Base-by-base conservation (phyloP, 2,797 vertebrate species). In the Saxicola maurus region DNA sequence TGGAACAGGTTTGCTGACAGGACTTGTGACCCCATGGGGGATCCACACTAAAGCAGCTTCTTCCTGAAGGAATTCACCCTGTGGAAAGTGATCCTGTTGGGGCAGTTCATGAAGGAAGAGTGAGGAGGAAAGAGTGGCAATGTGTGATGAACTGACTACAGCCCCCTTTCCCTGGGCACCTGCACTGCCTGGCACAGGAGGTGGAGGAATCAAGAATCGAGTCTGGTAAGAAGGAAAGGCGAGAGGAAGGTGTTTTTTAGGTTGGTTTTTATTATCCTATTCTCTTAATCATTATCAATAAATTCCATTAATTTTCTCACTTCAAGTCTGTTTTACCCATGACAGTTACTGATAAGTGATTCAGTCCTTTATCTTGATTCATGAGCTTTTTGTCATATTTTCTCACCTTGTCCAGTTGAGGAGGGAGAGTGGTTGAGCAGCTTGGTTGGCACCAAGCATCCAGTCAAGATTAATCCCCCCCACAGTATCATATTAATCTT, bases 131-230 rank as follows among this genome's bases (percentile, higher is more conserved):
- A 15, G 33, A 37, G 17, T 0, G 0, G 30, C 2, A 73, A 30
- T 0, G 0, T 1, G 0, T 18, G 18, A 76, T 69, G 43, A 45
- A 57, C 27, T 49, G 56, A 53, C 10, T 1, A 0, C 17, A 80
- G 4, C 5, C 1, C 5, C 16, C 35, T 12, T 8, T 60, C 7
- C 13, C 14, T 1, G 3, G 12, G 6, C 5, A 17, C 5, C 33
- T 61, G 52, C 2, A 2, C 15, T 43, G 15, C 9, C 14, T 12
- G 5, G 4, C 7, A 2, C 6, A 46, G 10, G 5, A 61, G 12
- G 1, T 2, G 24, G 46, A 52, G 15, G 43, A 72, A 24, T 8
- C 0, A 0, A 46, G 25, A 80, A 7, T 38, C 17, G 11, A 56
- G 10, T 56, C 25, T 40, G 8, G 6, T 20, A 60, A 38, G 33